A percentile compares a stretch with the other conserved stretches of the same genome.
phyloP scores from a whole-genome alignment of 30 jellyfish, hydroid and myxozoan genomes.

The Pelagia noctiluca region DNA sequence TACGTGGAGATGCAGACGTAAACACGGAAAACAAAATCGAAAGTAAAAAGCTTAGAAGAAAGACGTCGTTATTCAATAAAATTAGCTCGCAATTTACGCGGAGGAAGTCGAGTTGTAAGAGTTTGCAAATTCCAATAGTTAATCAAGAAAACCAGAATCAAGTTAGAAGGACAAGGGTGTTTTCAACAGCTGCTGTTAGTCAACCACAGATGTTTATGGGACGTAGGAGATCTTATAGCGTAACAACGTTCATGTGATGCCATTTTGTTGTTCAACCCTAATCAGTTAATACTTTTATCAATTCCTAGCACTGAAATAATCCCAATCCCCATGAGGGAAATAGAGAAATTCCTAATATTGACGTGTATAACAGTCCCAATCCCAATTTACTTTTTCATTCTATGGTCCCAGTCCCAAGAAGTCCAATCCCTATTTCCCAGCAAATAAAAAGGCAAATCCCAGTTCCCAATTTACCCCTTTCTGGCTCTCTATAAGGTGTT shows the following conservation, averaged over 20 bases:
- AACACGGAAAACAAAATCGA: background rate
- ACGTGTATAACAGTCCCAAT: background rate
- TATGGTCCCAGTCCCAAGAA: too few species aligned
- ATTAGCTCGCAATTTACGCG: slow-evolving; percentile 48
- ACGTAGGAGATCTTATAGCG: slow-evolving; percentile 53
- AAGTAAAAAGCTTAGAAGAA: slow-evolving; percentile 22
- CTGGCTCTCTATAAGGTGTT: too few species aligned
- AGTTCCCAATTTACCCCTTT: too few species aligned
- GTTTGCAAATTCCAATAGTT: slow-evolving; percentile 5
- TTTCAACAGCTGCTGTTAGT: slow-evolving; percentile 5
- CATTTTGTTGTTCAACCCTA: background rate
- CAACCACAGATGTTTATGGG: background rate
- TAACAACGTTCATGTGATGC: slow-evolving; percentile 44
- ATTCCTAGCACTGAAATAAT: background rate
- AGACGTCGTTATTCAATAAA: slow-evolving; percentile 44
- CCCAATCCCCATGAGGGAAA: background rate
- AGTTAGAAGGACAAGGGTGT: background rate
- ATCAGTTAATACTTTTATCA: background rate
- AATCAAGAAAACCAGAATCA: background rate
- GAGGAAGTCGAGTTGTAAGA: slow-evolving; percentile 43
- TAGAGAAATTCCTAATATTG: background rate
- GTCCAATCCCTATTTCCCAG: too few species aligned
- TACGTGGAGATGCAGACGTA: slow-evolving; percentile 25
- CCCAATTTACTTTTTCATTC: too few species aligned
- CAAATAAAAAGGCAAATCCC: too few species aligned